These are phyloP conservation scores for Episyrphus balteatus DNA, from an alignment of 1,140 invertebrate species.

Conservation along the genomic window DNA sequence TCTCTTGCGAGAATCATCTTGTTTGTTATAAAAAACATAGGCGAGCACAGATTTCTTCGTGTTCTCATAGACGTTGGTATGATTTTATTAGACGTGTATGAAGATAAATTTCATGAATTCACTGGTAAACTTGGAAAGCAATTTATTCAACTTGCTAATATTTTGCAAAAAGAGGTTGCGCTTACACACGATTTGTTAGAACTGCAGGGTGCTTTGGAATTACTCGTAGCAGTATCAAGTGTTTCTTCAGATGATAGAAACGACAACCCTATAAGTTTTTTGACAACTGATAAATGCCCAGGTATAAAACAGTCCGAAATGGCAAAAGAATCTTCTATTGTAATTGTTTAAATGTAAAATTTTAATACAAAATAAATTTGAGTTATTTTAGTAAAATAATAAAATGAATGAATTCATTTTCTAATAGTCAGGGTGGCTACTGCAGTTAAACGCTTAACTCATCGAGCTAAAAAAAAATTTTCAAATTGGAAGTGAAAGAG, in stretches of 20 bases:
- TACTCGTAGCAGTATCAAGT: constrained; percentile 50
- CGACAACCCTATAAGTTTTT: constrained; percentile 10
- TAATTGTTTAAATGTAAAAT: constrained; percentile 4
- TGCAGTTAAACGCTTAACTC: too few species aligned
- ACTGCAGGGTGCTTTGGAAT: constrained; percentile 57
- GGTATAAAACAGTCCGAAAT: constrained; percentile 8
- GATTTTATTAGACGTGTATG: constrained; percentile 63
- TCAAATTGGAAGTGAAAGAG: too few species aligned
- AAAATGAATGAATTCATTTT: too few species aligned
- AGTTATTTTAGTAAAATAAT: too few species aligned
- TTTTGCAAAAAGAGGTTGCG: constrained; percentile 54
- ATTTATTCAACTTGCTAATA: constrained; percentile 47
- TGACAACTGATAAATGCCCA: background rate
- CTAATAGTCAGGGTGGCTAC: too few species aligned
- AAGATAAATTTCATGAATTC: constrained; percentile 44
- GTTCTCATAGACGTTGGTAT: constrained; percentile 62
- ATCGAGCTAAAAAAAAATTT: too few species aligned
- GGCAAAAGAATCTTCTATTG: constrained; percentile 10
- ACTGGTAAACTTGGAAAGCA: constrained; percentile 46
- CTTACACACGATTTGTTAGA: constrained; percentile 48
- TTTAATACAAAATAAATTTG: background rate
- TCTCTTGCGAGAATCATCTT: constrained; percentile 53
- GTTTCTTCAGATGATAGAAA: constrained; percentile 9
- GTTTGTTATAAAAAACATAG: constrained; percentile 67
- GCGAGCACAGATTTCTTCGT: constrained; percentile 60